These are phyloP conservation scores for Melospiza georgiana DNA, from an alignment of 2,113 vertebrate species.

Conservation along the genomic window DNA sequence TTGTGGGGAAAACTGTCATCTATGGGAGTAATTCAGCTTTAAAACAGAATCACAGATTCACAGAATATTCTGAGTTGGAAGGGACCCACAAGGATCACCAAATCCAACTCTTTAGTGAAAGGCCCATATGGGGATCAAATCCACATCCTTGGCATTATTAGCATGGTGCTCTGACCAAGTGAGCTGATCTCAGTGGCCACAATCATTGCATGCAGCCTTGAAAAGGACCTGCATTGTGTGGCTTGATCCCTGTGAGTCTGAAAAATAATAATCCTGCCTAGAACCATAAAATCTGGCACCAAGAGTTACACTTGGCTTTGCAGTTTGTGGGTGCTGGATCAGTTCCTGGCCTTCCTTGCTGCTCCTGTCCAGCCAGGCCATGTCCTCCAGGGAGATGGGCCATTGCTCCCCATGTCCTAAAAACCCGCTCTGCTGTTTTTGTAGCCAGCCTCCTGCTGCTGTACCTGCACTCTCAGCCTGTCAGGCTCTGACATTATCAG, in stretches of 20 bases:
- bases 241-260: neutral
- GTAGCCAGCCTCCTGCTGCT: neutral
- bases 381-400: rapidly evolving
- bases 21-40: neutral
- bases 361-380: neutral
- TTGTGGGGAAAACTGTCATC: neutral
- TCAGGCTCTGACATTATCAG: neutral
- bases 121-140: neutral
- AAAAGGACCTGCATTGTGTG: neutral
- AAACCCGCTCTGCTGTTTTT: neutral
- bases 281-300: neutral
- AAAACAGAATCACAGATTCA: neutral
- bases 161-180: neutral
- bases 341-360: neutral
- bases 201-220: neutral
- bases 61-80: neutral
- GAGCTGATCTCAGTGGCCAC: neutral
- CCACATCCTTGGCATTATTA: neutral
- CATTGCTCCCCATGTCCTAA: neutral
- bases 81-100: neutral
- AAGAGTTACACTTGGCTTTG: neutral
- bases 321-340: neutral
- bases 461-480: neutral
- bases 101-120: neutral
- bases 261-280: neutral